These are phyloP conservation scores for Eptesicus fuscus DNA, from an alignment of 2,113 vertebrate genomes.

Conservation along the genomic window DNA sequence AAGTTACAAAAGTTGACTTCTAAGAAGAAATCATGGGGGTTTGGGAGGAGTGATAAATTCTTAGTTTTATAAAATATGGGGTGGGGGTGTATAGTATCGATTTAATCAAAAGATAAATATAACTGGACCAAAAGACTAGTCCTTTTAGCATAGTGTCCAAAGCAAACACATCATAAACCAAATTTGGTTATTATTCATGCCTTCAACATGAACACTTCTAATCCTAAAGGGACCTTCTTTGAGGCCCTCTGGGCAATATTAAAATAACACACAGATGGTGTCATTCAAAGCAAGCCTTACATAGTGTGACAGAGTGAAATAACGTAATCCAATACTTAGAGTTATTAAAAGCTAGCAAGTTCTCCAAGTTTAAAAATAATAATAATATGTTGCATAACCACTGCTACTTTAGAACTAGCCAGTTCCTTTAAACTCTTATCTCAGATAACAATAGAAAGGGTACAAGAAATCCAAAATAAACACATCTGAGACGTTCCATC, in stretches of 20 bases:
- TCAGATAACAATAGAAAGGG: background rate
- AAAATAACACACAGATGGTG: background rate
- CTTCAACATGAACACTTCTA: background rate
- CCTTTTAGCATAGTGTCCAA: background rate
- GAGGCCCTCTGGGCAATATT: background rate
- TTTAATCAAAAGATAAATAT: background rate
- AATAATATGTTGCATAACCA: background rate
- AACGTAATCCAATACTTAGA: background rate
- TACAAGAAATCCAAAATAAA: background rate
- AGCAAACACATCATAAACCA: background rate
- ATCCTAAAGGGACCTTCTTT: background rate
- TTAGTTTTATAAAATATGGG: background rate
- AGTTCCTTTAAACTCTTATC: background rate
- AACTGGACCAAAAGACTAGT: background rate
- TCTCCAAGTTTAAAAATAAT: background rate
- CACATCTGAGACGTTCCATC: background rate
- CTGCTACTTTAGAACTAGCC: background rate
- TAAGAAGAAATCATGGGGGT: background rate
- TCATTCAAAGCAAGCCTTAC: background rate
- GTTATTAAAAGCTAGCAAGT: background rate
- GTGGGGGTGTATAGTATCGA: background rate
- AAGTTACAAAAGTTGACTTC: background rate
- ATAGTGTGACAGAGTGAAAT: background rate
- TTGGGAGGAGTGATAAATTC: background rate
- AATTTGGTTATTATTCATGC: background rate